Percentiles rank a stretch among this genome's conserved stretches.
Evolutionary conservation across 2,113 vertebrate genomes (phyloP).

Genomic region (Cyphomyrus plagiostoma): DNA sequence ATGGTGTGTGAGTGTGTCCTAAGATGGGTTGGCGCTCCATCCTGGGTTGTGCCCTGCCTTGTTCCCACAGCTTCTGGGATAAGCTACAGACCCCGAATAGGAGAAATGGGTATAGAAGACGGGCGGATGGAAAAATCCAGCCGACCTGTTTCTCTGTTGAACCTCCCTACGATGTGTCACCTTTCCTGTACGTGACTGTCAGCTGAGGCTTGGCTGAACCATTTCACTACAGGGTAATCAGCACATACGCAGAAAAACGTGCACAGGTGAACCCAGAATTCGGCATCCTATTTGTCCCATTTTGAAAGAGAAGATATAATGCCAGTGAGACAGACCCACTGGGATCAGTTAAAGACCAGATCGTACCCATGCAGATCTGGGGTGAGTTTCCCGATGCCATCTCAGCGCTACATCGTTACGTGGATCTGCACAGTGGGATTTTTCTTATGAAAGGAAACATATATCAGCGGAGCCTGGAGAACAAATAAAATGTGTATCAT

Average conservation of each 20-base stretch:
- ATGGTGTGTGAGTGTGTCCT: not conserved
- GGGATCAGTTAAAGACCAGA: not conserved
- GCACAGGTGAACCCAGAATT: not conserved
- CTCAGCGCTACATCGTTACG: not conserved
- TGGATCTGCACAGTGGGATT: not conserved
- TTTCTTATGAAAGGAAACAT: not conserved
- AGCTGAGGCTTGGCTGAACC: not conserved
- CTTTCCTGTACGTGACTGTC: not conserved
- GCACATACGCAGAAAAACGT: not conserved
- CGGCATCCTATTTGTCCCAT: not conserved
- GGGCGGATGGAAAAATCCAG: too few relatives aligned
- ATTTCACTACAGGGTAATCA: not conserved
- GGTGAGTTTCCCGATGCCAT: not conserved
- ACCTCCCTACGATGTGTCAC: not conserved
- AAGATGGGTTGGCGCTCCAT: not conserved
- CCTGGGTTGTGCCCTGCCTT: not conserved
- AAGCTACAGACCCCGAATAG: too few relatives aligned
- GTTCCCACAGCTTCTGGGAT: not conserved
- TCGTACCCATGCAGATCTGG: not conserved
- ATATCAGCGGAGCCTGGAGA: not conserved
- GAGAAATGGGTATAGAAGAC: too few relatives aligned
- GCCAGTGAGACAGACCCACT: not conserved
- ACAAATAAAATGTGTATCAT: not conserved
- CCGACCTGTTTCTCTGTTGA: not conserved
- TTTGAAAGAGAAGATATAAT: not conserved